Evolutionary conservation across 2,113 vertebrate species (phyloP), one percentile per base, ranked within the genome.

Genomic region (Brachyistius frenatus): DNA sequence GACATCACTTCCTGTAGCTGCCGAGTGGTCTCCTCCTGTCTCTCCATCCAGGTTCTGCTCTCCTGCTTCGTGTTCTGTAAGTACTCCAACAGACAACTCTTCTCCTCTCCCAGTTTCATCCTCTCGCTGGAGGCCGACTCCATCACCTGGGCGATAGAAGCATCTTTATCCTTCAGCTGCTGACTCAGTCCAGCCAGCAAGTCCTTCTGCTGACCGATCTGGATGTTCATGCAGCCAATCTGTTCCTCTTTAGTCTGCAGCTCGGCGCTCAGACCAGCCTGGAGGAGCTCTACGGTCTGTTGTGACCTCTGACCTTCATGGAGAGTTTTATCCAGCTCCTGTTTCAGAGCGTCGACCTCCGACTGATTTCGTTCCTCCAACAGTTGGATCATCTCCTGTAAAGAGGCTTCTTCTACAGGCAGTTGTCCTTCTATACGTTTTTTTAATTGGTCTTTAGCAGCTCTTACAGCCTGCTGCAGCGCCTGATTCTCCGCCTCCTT

Each of bases 181-280:
- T 95, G 95, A 66, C 93, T 95, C 0, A 97, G 90, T 54, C 91
- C 88, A 53, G 94, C 71, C 8, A 97, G 92, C 32, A 97, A 61
- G 66, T 96, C 94, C 76, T 95, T 96, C 77, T 97, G 96, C 80
- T 97, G 96, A 83, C 62, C 91, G 6, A 95, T 76, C 83, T 96
- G 95, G 33, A 95, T 69, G 57, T 53, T 94, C 86, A 96, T 86
- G 36, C 85, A 88, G 83, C 74, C 55, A 0, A 95, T 81, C 0
- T 92, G 65, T 0, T 94, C 88, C 9, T 96, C 93, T 91, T 95
- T 96, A 13, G 73, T 73, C 31, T 80, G 86, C 3, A 91, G 37
- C 56, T 87, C 89, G 0, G 69, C 71, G 16, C 70, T 61, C 6
- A 93, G 62, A 58, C 73, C 78, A 83, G 86, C 81, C 64, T 94